Evolutionary conservation across 2,113 vertebrate genomes (phyloP).

Genomic region (Lonchura striata): DNA sequence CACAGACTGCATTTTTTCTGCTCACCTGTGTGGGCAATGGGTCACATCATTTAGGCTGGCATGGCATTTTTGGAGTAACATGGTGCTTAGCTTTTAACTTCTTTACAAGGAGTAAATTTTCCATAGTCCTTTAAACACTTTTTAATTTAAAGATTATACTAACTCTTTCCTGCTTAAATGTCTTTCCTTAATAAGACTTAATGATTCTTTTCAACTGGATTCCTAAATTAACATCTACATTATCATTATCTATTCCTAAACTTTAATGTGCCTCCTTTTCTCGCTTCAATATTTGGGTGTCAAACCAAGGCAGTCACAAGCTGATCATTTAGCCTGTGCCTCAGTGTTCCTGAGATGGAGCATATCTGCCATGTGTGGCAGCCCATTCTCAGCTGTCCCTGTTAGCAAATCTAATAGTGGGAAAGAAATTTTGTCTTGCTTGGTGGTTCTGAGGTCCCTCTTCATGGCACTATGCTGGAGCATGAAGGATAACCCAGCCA

Average conservation of each 20-base stretch:
- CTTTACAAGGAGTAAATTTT: neutral
- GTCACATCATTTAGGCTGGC: neutral
- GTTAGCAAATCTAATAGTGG: neutral
- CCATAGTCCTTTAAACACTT: neutral
- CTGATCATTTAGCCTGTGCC: neutral
- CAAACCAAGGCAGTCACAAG: neutral
- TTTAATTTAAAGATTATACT: neutral
- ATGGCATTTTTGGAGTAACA: neutral
- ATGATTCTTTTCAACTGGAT: neutral
- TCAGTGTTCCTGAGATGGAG: neutral
- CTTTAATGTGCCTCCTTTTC: neutral
- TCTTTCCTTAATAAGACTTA: neutral
- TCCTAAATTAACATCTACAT: neutral
- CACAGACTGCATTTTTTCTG: neutral
- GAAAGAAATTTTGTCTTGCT: neutral
- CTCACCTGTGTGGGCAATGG: neutral
- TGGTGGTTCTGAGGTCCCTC: neutral
- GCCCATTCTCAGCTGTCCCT: neutral
- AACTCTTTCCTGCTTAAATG: neutral
- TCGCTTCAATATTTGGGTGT: neutral
- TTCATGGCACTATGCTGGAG: neutral
- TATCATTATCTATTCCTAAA: neutral
- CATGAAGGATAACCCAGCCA: neutral
- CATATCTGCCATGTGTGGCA: fast-evolving
- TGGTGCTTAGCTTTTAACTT: neutral